Base-by-base conservation (phyloP, 1,140 invertebrate species). In the Oryctes rhinoceros region DNA sequence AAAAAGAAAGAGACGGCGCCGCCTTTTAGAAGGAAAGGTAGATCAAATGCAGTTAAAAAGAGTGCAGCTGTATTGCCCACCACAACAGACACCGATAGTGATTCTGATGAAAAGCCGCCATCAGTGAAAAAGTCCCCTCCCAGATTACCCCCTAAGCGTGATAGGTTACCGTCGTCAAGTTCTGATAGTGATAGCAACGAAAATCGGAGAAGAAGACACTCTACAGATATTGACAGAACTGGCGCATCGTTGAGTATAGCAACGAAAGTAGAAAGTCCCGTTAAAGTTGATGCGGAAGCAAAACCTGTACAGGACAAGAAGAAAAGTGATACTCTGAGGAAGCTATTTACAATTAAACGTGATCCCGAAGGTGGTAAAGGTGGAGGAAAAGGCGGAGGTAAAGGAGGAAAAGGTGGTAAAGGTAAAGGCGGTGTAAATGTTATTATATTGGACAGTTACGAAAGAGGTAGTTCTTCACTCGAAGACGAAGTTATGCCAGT, bases 291-390 rank as follows among this genome's bases (percentile, higher is more conserved):
- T 59, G 85, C 87, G 6, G 89, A 89, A 24, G 89, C 89, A 3
- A 89, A 90, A 67, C 65, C 83, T 10, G 89, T 91, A 0, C 90
- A 91, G 79, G 92, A 94, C 84, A 93, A 93, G 82, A 94, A 94
- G 85, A 94, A 94, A 86, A 93, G 89, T 81, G 91, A 91, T 80
- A 94, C 93, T 0, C 83, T 94, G 37, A 88, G 91, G 3, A 93
- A 92, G 82, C 85, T 94, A 13, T 94, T 94, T 84, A 91, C 88
- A 0, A 86, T 86, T 13, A 86, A 86, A 79, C 79, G 82, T 9
- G 86, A 86, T 78, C 83, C 85, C 4, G 86, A 87, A 78, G 86
- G 86, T 9, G 88, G 88, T 0, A 90, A 90, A 80, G 88, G 90
- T 30, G 88, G 87, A 9, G 88, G 87, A 1, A 90, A 90, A 83